Conservation (phyloP, 2,888 invertebrate species). For the Deilephila elpenor region DNA sequence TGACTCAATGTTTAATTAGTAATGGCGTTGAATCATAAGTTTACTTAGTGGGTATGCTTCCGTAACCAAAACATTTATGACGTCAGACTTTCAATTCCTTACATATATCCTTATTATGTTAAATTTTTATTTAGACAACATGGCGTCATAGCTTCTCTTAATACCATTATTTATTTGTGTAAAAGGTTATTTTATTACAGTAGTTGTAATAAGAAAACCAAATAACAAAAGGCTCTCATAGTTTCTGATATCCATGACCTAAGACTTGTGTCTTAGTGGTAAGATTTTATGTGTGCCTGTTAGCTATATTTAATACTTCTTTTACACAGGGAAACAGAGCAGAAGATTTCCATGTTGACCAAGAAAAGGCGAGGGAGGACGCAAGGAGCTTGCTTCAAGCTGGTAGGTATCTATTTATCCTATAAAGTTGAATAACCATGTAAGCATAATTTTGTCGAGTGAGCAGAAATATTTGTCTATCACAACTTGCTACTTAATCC, state of each 20-base stretch:
- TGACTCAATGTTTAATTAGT: constrained; percentile 1
- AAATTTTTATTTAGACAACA: too few relatives aligned
- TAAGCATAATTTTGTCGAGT: too few relatives aligned
- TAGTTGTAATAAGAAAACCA: too few relatives aligned
- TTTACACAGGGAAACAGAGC: constrained; percentile 88
- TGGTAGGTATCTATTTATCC: constrained; percentile 74
- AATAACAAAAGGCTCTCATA: too few relatives aligned
- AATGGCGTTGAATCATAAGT: background rate
- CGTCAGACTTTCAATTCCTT: background rate
- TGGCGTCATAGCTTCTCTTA: too few relatives aligned
- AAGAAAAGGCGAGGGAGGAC: constrained; percentile 89
- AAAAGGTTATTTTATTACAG: too few relatives aligned
- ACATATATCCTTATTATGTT: background rate
- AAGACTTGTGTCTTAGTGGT: too few relatives aligned
- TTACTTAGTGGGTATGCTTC: background rate
- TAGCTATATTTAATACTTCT: constrained; percentile 34
- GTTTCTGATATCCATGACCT: too few relatives aligned
- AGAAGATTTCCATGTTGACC: constrained; percentile 91
- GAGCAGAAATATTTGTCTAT: too few relatives aligned
- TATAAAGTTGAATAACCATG: too few relatives aligned
- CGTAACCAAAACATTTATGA: background rate
- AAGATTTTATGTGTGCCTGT: background rate
- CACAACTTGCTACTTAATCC: too few relatives aligned
- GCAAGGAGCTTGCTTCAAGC: constrained; percentile 92
- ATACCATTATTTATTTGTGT: too few relatives aligned